Conservation (phyloP, 1,140 invertebrate genomes). For the Solenopsis fugax region DNA sequence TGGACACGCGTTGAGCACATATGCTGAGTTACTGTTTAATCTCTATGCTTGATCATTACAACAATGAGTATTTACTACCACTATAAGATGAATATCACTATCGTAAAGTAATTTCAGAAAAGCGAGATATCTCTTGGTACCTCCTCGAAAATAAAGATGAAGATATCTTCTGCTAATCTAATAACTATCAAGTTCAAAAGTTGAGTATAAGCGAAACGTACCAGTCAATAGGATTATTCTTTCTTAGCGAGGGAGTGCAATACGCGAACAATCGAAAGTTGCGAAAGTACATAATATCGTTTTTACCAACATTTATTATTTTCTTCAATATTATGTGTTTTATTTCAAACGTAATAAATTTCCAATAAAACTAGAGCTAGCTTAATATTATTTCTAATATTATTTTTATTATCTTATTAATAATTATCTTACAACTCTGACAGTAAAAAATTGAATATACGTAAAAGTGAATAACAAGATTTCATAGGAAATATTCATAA, state of each 20-base stretch:
- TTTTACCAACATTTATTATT: conserved; percentile 11
- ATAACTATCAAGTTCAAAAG: no score
- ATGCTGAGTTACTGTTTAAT: conserved; percentile 50
- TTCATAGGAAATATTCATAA: neutral
- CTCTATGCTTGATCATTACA: conserved; percentile 15
- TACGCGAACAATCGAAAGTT: neutral
- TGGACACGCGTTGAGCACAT: neutral
- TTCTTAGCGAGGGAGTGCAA: neutral
- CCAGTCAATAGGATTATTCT: conserved; percentile 4
- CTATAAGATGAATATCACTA: neutral
- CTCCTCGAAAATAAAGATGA: neutral
- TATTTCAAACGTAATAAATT: neutral
- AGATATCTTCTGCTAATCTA: conserved; percentile 31
- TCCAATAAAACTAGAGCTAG: neutral
- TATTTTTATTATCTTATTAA: neutral
- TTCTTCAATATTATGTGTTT: neutral
- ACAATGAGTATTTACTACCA: neutral
- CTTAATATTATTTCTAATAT: neutral
- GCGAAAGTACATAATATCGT: neutral
- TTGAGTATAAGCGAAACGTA: neutral
- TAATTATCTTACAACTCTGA: neutral
- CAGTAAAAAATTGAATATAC: neutral
- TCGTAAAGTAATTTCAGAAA: conserved; percentile 39
- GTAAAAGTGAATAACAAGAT: neutral
- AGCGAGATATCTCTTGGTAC: neutral